A percentile compares a stretch with the other conserved stretches of the same genome.
Evolutionary conservation across 2,888 invertebrate genomes (phyloP).

Genomic region (Chouioia cunea): DNA sequence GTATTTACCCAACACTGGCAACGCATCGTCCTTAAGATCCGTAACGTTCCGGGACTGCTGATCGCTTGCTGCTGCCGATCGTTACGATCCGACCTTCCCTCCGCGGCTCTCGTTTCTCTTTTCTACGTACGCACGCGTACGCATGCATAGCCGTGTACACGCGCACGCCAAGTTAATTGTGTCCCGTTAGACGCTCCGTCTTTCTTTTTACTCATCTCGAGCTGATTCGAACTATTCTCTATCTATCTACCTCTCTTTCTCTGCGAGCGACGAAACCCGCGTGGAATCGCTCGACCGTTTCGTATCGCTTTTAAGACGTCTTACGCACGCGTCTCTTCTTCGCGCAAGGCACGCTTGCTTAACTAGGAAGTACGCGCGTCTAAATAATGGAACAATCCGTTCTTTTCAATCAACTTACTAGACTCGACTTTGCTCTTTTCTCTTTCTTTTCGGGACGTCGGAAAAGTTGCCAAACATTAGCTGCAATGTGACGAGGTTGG

Average conservation of each 20-base stretch:
- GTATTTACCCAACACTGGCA: conserved; percentile 1
- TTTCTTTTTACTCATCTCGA: too few relatives aligned
- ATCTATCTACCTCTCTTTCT: not conserved
- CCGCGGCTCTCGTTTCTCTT: conserved; percentile 39
- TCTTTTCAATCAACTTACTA: too few relatives aligned
- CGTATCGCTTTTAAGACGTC: conserved; percentile 16
- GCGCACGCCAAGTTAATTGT: too few relatives aligned
- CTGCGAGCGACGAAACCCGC: not conserved
- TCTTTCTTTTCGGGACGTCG: not conserved
- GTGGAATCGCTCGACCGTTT: conserved; percentile 9
- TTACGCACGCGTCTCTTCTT: not conserved
- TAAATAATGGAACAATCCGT: too few relatives aligned
- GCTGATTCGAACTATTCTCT: not conserved
- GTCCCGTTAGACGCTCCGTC: too few relatives aligned
- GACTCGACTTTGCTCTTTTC: too few relatives aligned
- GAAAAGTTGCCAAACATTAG: conserved; percentile 16
- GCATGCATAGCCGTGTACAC: too few relatives aligned
- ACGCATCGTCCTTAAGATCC: conserved; percentile 41
- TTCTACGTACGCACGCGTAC: not conserved
- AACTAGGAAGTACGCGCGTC: too few relatives aligned
- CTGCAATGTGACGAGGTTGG: not conserved
- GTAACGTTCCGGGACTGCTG: conserved; percentile 34
- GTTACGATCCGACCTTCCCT: conserved; percentile 35
- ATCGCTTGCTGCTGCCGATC: conserved; percentile 22
- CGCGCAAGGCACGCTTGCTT: not conserved